These are phyloP conservation scores for Crossaster papposus DNA, from an alignment of 53 echinoderm and acorn worm genomes.

Conservation along the genomic window DNA sequence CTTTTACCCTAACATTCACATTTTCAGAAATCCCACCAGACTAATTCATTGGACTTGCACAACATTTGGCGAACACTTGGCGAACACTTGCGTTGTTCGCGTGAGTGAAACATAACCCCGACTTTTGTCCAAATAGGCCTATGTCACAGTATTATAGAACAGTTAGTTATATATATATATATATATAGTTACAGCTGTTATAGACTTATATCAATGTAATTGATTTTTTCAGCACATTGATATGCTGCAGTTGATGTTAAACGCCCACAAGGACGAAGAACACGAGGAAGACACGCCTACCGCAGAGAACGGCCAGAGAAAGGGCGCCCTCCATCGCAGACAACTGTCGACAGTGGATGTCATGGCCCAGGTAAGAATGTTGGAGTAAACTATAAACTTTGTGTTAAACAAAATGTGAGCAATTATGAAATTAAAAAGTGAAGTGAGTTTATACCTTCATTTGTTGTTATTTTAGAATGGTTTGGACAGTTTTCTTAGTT, in stretches of 20 bases:
- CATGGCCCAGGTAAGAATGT: slow-evolving; percentile 52
- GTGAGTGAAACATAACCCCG: too few species aligned
- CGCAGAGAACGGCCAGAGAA: neutral
- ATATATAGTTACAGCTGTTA: neutral
- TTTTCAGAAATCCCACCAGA: too few species aligned
- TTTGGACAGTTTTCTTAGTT: too few species aligned
- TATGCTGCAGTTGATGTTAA: slow-evolving; percentile 42
- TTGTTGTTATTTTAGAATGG: too few species aligned
- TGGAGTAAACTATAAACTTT: neutral
- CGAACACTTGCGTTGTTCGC: too few species aligned
- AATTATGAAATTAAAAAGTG: neutral
- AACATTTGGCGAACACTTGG: too few species aligned
- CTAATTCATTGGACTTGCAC: too few species aligned
- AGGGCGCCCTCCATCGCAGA: neutral
- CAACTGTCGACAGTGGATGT: slow-evolving; percentile 14
- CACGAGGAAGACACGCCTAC: neutral
- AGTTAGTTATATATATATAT: neutral
- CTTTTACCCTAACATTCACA: too few species aligned
- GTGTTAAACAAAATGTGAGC: neutral
- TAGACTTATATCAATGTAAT: neutral
- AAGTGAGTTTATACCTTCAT: neutral
- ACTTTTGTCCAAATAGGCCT: neutral
- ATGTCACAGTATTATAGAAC: neutral
- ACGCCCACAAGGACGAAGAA: slow-evolving; percentile 21
- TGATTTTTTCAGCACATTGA: slow-evolving; percentile 18